These are phyloP conservation scores for Tipula vernalis DNA, from an alignment of 2,888 invertebrate species.

Conservation along the genomic window DNA sequence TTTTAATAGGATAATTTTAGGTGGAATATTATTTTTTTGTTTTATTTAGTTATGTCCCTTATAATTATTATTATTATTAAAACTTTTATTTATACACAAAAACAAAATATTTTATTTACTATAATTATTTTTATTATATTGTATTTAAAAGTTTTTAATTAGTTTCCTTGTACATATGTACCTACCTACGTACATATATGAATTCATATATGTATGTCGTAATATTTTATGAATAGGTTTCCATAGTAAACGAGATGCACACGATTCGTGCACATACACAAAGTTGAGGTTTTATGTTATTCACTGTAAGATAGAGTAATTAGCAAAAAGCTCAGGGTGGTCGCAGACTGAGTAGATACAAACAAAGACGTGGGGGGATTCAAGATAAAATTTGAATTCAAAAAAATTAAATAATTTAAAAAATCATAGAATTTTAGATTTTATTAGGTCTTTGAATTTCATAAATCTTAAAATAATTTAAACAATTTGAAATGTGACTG, in stretches of 20 bases:
- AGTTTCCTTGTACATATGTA: neutral
- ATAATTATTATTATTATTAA: neutral
- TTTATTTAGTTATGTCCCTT: neutral
- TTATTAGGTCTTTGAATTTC: no score
- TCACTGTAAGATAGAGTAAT: neutral
- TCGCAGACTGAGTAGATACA: no score
- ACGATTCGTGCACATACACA: neutral
- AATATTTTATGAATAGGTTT: neutral
- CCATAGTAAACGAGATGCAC: no score
- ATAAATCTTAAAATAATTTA: no score
- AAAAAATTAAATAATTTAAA: no score
- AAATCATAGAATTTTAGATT: no score
- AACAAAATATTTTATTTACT: neutral
- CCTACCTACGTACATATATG: neutral
- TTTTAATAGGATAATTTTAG: slow-evolving; percentile 4
- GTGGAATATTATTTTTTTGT: neutral
- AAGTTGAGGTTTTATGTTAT: neutral
- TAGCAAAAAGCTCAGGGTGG: neutral
- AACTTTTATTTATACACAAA: neutral
- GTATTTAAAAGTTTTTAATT: neutral
- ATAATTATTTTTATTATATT: neutral
- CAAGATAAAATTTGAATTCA: no score
- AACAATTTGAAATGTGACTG: no score
- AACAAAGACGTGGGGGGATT: no score
- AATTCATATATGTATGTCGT: neutral